These are phyloP conservation scores for Coccyzus lansbergi DNA, from an alignment of 2,797 vertebrate genomes.

Conservation along the genomic window DNA sequence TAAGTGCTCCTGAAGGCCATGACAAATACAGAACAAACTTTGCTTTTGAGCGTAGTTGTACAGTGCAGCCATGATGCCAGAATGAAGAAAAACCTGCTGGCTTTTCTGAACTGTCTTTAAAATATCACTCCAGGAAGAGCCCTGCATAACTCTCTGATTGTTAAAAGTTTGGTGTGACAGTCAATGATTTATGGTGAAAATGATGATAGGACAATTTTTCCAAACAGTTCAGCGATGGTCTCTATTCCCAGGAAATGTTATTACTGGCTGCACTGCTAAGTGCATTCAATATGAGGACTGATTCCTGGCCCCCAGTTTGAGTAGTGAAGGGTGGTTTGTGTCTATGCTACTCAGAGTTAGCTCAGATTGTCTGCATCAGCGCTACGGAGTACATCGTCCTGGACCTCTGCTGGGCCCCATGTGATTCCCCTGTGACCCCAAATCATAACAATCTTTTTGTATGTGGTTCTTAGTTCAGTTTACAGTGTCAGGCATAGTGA, in stretches of 20 bases:
- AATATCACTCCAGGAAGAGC: background rate
- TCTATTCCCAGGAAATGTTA: constrained; percentile 57
- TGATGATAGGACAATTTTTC: constrained; percentile 30
- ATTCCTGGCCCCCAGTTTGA: constrained; percentile 28
- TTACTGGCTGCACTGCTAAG: constrained; percentile 44
- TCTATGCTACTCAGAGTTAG: background rate
- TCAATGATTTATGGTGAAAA: constrained; percentile 59
- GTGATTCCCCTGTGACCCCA: background rate
- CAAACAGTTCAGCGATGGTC: constrained; percentile 13
- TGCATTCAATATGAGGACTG: background rate
- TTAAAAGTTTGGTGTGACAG: constrained; percentile 34
- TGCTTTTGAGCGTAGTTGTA: background rate
- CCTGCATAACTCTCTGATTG: background rate
- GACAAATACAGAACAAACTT: background rate
- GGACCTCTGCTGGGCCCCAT: constrained; percentile 11
- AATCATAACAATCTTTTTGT: constrained; percentile 51
- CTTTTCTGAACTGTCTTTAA: constrained; percentile 1
- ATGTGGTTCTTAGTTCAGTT: constrained; percentile 11
- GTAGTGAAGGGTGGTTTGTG: constrained; percentile 50
- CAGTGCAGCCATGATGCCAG: background rate
- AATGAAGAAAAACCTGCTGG: background rate
- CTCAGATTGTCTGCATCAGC: background rate
- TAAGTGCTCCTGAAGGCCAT: background rate
- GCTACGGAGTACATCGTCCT: background rate
- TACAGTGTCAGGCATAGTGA: constrained; percentile 39